Percentiles rank a stretch among this genome's conserved stretches.
phyloP scores from a whole-genome alignment of 2,888 invertebrate genomes.

The Pristionchus fissidentatus region DNA sequence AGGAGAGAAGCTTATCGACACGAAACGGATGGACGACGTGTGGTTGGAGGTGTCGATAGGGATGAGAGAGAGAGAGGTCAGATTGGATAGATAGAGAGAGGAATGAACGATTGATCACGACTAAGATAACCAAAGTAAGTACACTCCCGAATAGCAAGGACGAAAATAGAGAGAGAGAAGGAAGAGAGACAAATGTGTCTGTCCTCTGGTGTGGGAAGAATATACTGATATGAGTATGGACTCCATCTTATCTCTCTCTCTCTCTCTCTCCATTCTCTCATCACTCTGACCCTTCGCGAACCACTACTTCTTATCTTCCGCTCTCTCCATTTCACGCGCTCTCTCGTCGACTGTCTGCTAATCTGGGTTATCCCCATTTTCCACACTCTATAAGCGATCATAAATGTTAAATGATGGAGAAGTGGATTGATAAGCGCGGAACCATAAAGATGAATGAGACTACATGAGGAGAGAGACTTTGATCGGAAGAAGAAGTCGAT shows the following conservation, averaged over 20 bases:
- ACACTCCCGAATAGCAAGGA: too few species aligned
- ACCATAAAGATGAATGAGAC: slow-evolving; percentile 11
- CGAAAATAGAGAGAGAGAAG: background rate
- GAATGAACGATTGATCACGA: background rate
- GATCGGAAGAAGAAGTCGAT: too few species aligned
- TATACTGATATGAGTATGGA: background rate
- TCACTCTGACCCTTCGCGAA: background rate
- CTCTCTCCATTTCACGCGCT: too few species aligned
- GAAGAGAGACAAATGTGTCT: background rate
- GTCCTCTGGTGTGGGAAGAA: too few species aligned
- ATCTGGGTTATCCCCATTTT: too few species aligned
- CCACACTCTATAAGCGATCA: too few species aligned
- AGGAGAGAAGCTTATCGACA: background rate
- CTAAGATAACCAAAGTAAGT: background rate
- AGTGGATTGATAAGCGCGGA: background rate
- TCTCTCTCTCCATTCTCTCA: background rate
- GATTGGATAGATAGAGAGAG: background rate
- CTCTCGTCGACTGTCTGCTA: too few species aligned
- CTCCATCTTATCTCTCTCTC: background rate
- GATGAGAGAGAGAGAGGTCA: background rate
- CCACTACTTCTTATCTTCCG: too few species aligned
- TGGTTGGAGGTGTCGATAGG: background rate
- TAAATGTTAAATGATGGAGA: slow-evolving; percentile 9
- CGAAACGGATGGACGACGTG: too few species aligned
- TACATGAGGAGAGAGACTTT: background rate